Evolutionary conservation across 2,797 vertebrate species (phyloP).

Genomic region (Sebastes jordani): DNA sequence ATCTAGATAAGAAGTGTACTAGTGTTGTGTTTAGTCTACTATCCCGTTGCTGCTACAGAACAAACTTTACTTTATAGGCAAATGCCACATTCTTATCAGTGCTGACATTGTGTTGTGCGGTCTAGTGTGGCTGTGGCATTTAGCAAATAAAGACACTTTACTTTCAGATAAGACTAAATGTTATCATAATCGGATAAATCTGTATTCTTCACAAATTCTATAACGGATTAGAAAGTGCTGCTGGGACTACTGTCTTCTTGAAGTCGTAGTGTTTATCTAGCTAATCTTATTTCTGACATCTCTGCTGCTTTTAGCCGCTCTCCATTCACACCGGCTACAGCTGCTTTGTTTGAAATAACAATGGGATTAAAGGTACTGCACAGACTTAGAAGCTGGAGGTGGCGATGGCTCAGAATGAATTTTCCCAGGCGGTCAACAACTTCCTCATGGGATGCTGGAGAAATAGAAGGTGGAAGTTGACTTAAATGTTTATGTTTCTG

Average conservation of each 20-base stretch:
- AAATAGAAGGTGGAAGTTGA: slow-evolving; percentile 82
- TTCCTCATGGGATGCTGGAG: slow-evolving; percentile 84
- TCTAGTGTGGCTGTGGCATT: background rate
- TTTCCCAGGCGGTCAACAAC: slow-evolving; percentile 91
- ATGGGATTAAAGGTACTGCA: slow-evolving; percentile 62
- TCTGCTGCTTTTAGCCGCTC: slow-evolving; percentile 35
- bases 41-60: background rate
- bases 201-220: slow-evolving; percentile 5
- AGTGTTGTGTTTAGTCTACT: background rate
- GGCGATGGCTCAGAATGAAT: slow-evolving; percentile 65
- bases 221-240: slow-evolving; percentile 23
- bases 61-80: background rate
- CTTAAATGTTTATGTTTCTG: slow-evolving; percentile 71
- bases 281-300: slow-evolving; percentile 39
- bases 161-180: slow-evolving; percentile 27
- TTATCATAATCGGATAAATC: slow-evolving; percentile 46
- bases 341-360: slow-evolving; percentile 64
- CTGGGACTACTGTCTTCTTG: slow-evolving; percentile 12
- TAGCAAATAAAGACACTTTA: slow-evolving; percentile 28
- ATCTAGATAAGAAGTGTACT: background rate
- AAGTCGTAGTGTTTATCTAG: slow-evolving; percentile 22
- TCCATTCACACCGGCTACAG: slow-evolving; percentile 32
- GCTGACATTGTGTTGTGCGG: background rate
- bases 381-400: slow-evolving; percentile 58
- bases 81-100: slow-evolving; percentile 18